Percentiles rank a stretch among this genome's conserved stretches.
phyloP scores from a whole-genome alignment of 2,113 vertebrate species.

The Microcebus murinus region DNA sequence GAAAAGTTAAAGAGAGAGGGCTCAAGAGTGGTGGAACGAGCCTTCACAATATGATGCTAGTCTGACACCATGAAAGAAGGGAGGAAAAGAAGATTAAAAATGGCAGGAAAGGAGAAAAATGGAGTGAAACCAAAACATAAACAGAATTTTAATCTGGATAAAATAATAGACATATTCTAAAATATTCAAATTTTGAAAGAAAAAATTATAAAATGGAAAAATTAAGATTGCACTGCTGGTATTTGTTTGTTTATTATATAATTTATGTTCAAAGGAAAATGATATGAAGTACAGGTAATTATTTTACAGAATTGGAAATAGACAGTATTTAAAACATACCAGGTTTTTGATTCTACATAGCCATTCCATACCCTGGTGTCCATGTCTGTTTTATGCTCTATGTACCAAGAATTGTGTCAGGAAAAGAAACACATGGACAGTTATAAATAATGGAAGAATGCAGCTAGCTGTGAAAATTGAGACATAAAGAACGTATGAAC shows the following conservation, averaged over 20 bases:
- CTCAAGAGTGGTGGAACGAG: neutral
- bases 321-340: neutral
- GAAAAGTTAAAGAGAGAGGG: neutral
- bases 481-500: constrained; percentile 1
- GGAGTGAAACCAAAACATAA: neutral
- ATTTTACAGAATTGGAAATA: neutral
- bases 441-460: neutral
- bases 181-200: constrained; percentile 10
- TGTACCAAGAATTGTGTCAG: neutral
- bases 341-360: neutral
- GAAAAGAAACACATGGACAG: neutral
- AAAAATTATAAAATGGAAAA: neutral
- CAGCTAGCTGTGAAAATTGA: constrained; percentile 47
- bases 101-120: neutral
- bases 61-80: neutral
- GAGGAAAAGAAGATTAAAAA: neutral
- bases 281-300: neutral
- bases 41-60: accelerated
- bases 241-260: neutral
- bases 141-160: neutral
- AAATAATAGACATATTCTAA: neutral
- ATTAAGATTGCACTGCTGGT: neutral
- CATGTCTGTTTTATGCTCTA: neutral
- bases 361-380: neutral
- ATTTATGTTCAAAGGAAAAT: neutral